Evolutionary conservation across 2,113 vertebrate species (phyloP), one percentile per base, ranked within the genome.

Genomic region (Chunga burmeisteri): DNA sequence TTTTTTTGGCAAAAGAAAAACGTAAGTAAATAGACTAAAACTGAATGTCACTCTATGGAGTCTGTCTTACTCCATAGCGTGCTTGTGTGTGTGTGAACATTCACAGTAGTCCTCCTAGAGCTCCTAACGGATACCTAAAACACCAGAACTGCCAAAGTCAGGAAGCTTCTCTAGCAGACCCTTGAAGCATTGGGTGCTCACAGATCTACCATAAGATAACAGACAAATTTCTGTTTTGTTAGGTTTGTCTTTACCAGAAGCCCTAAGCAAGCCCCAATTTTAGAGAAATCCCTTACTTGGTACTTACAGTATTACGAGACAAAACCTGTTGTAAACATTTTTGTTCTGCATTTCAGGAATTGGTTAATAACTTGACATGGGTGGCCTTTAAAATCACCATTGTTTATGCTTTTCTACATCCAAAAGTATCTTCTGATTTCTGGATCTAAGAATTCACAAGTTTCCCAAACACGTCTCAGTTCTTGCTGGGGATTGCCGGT

Each of bases 121-220:
- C 78, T 95, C 85, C 88, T 61, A 92, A 94, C 70, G 95, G 84
- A 90, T 94, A 81, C 87, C 78, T 65, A 74, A 80, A 93, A 87
- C 79, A 65, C 65, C 87, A 92, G 92, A 90, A 79, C 88, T 67
- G 87, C 74, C 73, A 71, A 92, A 96, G 90, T 80, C 89, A 13
- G 92, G 94, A 95, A 94, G 89, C 86, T 94, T 96, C 95, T 95
- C 88, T 79, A 56, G 86, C 82, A 71, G 65, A 73, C 86, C 88
- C 20, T 59, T 46, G 19, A 16, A 13, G 5, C 34, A 16, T 52
- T 32, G 20, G 11, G 44, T 13, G 50, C n/a, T 46, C 20, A 10
- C 10, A 58, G 49, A 36, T 26, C 44, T 27, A 34, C 50, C 4
- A 0, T 11, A 47, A 81, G 30, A 9, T 18, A 88, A 77, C 16